Evolutionary conservation across 2,797 vertebrate genomes (phyloP).

Genomic region (Oreochromis mossambicus): DNA sequence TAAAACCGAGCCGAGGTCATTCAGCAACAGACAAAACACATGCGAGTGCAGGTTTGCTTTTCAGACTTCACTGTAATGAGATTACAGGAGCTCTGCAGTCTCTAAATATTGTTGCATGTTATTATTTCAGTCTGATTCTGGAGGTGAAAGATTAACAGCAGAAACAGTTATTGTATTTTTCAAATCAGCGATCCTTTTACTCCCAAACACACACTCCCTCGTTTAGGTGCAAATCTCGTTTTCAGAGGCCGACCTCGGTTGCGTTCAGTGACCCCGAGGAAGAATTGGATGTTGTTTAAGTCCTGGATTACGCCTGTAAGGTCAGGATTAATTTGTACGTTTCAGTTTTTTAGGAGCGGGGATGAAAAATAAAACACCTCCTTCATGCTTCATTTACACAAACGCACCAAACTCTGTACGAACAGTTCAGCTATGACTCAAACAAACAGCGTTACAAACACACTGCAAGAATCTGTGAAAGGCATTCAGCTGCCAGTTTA

Average conservation of each 20-base stretch:
- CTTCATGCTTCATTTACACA: not conserved
- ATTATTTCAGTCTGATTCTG: not conserved
- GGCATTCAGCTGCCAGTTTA: not conserved
- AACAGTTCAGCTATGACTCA: not conserved
- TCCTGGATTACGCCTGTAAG: conserved; percentile 2
- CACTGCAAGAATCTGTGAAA: not conserved
- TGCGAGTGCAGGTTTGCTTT: not conserved
- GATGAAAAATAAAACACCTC: not conserved
- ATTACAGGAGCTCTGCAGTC: not conserved
- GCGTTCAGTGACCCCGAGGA: not conserved
- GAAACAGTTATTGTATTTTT: not conserved
- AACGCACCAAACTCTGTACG: not conserved
- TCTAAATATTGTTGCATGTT: not conserved
- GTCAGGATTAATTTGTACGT: not conserved
- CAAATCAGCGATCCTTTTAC: not conserved
- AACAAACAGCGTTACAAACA: not conserved
- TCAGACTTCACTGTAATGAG: not conserved
- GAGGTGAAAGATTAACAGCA: not conserved
- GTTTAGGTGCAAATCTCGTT: not conserved
- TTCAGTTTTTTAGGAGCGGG: not conserved
- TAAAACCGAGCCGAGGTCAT: not conserved
- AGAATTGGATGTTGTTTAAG: not conserved
- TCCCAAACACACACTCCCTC: not conserved
- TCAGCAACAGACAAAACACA: not conserved
- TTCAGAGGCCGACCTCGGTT: not conserved